phyloP scores from a whole-genome alignment of 2,888 invertebrate species.

The Drosophila mayaguana region DNA sequence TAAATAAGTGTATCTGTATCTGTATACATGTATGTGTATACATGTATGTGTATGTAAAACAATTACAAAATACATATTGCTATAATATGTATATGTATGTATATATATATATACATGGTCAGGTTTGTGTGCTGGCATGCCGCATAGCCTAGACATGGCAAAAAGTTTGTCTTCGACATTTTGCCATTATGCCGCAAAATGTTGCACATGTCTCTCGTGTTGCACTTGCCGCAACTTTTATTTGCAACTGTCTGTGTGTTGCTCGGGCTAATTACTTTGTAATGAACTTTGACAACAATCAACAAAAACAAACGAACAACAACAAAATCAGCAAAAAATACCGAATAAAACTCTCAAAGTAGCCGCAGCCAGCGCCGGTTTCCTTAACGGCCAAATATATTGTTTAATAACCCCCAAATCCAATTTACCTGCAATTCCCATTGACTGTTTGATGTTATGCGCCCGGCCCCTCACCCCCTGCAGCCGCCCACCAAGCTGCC shows the following conservation, averaged over 20 bases:
- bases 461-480: not conserved
- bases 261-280: slow-evolving; percentile 80
- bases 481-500: too few relatives aligned
- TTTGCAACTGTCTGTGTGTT: slow-evolving; percentile 40
- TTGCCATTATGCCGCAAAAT: slow-evolving; percentile 64
- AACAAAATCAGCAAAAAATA: not conserved
- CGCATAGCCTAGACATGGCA: slow-evolving; percentile 27
- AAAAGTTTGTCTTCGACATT: slow-evolving; percentile 73
- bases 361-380: slow-evolving; percentile 10
- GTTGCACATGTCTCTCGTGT: slow-evolving; percentile 64
- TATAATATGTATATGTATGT: not conserved
- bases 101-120: not conserved
- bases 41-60: not conserved
- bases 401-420: not conserved
- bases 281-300: slow-evolving; percentile 80
- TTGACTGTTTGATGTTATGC: slow-evolving; percentile 43
- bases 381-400: not conserved
- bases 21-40: not conserved
- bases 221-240: slow-evolving; percentile 45
- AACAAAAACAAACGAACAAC: not conserved
- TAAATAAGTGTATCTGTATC: not conserved
- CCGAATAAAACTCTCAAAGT: slow-evolving; percentile 34
- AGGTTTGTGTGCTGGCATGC: slow-evolving; percentile 30
- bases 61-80: not conserved
- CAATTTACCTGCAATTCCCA: slow-evolving; percentile 30